Conservation (phyloP, 2,888 invertebrate genomes). For the Drosophila affinis region DNA sequence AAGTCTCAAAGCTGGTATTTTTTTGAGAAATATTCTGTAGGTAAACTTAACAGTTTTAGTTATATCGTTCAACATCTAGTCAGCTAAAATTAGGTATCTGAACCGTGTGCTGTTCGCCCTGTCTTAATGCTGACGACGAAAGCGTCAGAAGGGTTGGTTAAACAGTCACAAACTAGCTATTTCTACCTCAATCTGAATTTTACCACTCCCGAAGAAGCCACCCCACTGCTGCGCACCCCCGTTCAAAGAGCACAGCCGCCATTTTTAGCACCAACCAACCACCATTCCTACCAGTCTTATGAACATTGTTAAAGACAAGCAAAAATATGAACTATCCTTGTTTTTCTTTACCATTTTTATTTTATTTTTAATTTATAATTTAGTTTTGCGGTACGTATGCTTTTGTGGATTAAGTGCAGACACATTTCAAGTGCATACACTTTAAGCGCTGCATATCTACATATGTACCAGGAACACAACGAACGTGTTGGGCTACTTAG, state of each 20-base stretch:
- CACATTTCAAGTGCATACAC: too few species aligned
- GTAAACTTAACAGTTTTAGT: too few species aligned
- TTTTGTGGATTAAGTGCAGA: too few species aligned
- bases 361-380: too few species aligned
- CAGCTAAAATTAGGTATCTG: background rate
- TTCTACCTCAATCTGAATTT: background rate
- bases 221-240: background rate
- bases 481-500: too few species aligned
- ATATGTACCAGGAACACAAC: too few species aligned
- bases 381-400: too few species aligned
- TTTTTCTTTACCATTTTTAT: background rate
- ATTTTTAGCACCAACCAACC: background rate
- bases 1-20: too few species aligned
- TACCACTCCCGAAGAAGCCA: background rate
- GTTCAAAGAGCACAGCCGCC: background rate
- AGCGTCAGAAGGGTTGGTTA: background rate
- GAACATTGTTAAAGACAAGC: background rate
- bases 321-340: background rate
- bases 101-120: background rate
- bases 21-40: too few species aligned
- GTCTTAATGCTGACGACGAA: background rate
- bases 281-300: background rate
- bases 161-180: background rate
- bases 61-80: too few species aligned
- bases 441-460: too few species aligned